Percentiles rank a stretch among this genome's conserved stretches.
Conservation (phyloP, 2,113 vertebrate genomes). For the Laterallus jamaicensis region DNA sequence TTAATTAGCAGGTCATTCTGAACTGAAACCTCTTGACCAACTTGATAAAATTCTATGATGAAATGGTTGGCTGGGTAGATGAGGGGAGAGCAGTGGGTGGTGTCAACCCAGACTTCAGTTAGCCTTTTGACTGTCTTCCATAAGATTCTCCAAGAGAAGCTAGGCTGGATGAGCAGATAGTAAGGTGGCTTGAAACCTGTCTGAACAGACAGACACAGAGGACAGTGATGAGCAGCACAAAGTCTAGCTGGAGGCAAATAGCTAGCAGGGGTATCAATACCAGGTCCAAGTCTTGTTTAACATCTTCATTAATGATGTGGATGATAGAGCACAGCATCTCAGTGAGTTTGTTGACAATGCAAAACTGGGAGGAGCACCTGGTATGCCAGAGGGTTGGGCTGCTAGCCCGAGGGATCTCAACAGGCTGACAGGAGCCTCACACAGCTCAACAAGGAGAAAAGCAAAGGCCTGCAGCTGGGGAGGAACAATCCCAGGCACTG, state of each 20-base stretch:
- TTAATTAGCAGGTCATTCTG: neutral
- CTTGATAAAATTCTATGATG: neutral
- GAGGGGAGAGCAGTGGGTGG: neutral
- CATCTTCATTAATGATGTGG: neutral
- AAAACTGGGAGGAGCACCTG: too few species aligned
- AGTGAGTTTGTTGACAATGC: too few species aligned
- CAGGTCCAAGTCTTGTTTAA: neutral
- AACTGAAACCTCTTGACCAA: neutral
- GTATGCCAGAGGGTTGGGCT: too few species aligned
- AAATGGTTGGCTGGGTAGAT: neutral
- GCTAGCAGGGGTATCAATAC: neutral
- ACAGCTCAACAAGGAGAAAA: too few species aligned
- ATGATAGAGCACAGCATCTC: too few species aligned
- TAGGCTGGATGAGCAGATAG: neutral
- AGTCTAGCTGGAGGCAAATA: neutral
- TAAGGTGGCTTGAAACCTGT: neutral
- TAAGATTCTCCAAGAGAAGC: neutral
- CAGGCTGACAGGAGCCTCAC: too few species aligned
- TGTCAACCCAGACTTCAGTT: neutral
- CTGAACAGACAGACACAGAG: neutral
- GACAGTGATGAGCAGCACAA: neutral
- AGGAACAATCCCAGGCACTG: too few species aligned
- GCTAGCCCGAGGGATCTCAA: too few species aligned
- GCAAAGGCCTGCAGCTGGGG: too few species aligned
- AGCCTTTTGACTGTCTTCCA: neutral